Base-by-base conservation (phyloP, 37 sponge, comb jelly and placozoan genomes). In the Lycopodina hypogea region DNA sequence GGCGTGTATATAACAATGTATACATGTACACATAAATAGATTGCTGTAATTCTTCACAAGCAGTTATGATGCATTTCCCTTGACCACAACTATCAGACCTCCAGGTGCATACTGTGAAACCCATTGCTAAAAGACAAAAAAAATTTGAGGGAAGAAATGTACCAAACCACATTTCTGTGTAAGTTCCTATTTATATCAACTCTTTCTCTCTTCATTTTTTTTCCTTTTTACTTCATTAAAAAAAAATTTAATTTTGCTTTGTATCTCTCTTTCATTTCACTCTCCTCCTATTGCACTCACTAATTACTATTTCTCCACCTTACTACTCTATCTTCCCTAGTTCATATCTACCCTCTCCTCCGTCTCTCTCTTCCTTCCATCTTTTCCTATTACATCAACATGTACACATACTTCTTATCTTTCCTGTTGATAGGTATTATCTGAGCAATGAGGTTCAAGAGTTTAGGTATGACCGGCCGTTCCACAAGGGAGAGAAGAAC, bases 401-500 rank as follows among this genome's bases (percentile, higher is more conserved):
- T 45, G 8, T 9, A 45, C 48, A 45, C 8, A 45, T 45, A 45
- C 9, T 4, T 45, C 8, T 45, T 4, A 12, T 59, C 28, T 23
- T 6, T 28, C n/a, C 60, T 59, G 60, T 59, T 59, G 60, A 3
- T 56, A 90, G 90, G 59, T 94, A 91, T 72, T 94, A 94, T 84
- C 88, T 85, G 62, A 63, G 69, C 70, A 94, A 94, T 66, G 89
- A 88, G 23, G 82, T 94, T 26, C 42, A 42, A 32, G 78, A 42
- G 69, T 94, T 94, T 76, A 60, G 56, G 4, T 91, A 77, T 60
- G 86, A 87, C 39, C 50, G 89, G 29, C 92, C 95, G 14, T 94
- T 88, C 69, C 95, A 94, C 79, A 74, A 69, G 30, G 95, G 95
- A 15, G 56, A 81, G 81, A 94, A 91, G 61, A 85, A 91, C 68